Evolutionary conservation across 2,888 invertebrate genomes (phyloP), one percentile per base, ranked within the genome.

Genomic region (Eucriotettix oculatus): DNA sequence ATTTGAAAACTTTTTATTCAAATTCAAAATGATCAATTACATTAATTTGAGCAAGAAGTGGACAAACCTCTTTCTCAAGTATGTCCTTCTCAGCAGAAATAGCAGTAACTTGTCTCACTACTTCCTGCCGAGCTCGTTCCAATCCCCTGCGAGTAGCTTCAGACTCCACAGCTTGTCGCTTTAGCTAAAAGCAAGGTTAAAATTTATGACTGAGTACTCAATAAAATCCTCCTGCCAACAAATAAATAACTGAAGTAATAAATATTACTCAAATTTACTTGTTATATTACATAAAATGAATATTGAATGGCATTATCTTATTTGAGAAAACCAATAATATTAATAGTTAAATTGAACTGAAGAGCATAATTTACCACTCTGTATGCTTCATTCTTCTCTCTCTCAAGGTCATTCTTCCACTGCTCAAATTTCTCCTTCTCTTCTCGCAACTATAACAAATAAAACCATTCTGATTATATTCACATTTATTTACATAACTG

Each of bases 91-190:
- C 80, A 44, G 75, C 74, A 57, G 78, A 76, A 64, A 80, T 79
- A 65, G 75, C 76, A 14, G 79, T 79, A 67, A 79, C 78, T 68
- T 80, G 80, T 61, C 76, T 75, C 64, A 81, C 76, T 53, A 79
- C 78, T 69, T 81, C 81, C 68, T 79, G 77, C 56, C 81, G 72
- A 10, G 80, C 80, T 63, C 76, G 72, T 68, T 81, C 81, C 61
- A 81, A 71, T 64, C 77, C 74, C 63, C 78, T 73, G 62, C 80
- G 73, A 48, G 76, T 79, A 60, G 74, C 73, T 69, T 81, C 81
- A 52, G 80, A 79, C 66, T 79, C 77, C 62, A 74, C 75, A 10
- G 79, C 78, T 68, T 81, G 79, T 66, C 78, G 72, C 68, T 79
- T 77, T 66, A 81, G 69, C 75, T 78, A 71, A 42, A 52, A 40